Base-by-base conservation (phyloP, 1,140 invertebrate genomes). In the Drosophila prosaltans region DNA sequence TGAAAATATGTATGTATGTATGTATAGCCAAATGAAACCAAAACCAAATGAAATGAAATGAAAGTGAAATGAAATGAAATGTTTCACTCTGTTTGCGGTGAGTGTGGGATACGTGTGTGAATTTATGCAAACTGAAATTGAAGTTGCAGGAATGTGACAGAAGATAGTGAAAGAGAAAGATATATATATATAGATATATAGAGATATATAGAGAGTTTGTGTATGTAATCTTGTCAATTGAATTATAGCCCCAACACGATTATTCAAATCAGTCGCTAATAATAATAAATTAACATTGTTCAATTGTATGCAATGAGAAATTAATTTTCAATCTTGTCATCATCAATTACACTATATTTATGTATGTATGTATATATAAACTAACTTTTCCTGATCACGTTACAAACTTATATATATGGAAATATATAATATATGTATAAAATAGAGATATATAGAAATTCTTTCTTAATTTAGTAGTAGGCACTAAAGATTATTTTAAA, bases 61-160 rank as follows among this genome's bases (percentile, higher is more conserved):
- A 85, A 85, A 85, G 81, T 85, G 79, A 84, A 84, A 84, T 84
- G 70, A 65, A 48, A 48, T 48, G 45, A 51, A 51, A 51, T 51
- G 45, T 84, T 70, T 69, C 72, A 74, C 73, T 80, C 57, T 26
- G 43, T 63, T 39, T 65, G 66, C 62, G 65, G 45, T 26, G 21
- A 51, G 45, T 51, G 45, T 51, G 21, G 45, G 24, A 51, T 69
- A 63, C 71, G 68, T 66, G 64, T 82, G 80, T 83, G 69, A 74
- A 74, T 79, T 79, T 79, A 74, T 69, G 45, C 73, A 75, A 75
- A 74, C 74, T 26, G 51, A 65, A 73, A 58, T 32, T 69, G 61
- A 30, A n/a, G 48, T 1, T n/a, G 40, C 36, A 11, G 11, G 39
- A 62, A 11, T n/a, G n/a, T 45, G 2, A 8, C 5, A 28, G 55